Evolutionary conservation across 2,113 vertebrate species (phyloP).

Genomic region (Oreochromis spilurus): DNA sequence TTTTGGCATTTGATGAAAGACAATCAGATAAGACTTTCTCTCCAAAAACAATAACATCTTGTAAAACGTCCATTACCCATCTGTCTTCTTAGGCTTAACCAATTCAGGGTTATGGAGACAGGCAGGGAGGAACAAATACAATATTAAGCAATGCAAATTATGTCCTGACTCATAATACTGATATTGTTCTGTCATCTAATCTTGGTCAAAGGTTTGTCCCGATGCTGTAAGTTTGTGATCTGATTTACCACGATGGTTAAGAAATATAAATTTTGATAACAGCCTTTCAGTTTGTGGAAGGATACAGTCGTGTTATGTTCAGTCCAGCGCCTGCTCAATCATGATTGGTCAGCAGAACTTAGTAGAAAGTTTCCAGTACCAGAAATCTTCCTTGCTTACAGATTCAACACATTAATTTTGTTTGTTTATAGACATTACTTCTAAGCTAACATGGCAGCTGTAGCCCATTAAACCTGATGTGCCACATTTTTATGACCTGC

Average conservation of each 20-base stretch:
- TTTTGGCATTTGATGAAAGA: not conserved
- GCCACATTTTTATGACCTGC: not conserved
- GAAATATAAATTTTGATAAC: not conserved
- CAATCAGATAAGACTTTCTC: not conserved
- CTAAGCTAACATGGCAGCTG: not conserved
- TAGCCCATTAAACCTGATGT: not conserved
- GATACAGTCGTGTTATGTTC: not conserved
- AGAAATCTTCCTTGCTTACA: not conserved
- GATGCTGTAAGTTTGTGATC: not conserved
- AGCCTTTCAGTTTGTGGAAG: not conserved
- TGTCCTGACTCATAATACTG: not conserved
- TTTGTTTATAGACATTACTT: not conserved
- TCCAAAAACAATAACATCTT: not conserved
- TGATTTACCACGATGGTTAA: not conserved
- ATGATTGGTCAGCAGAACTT: not conserved
- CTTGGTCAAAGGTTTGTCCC: not conserved
- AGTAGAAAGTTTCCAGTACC: not conserved
- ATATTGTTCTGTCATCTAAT: not conserved
- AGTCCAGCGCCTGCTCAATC: not conserved
- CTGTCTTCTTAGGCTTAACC: not conserved
- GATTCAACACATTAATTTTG: not conserved
- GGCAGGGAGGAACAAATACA: not conserved
- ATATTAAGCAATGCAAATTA: not conserved
- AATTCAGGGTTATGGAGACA: not conserved
- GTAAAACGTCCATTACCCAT: not conserved